A percentile compares a stretch with the other conserved stretches of the same genome.
Conservation (phyloP, 2,797 vertebrate species). For the Anisognathus igniventris region DNA sequence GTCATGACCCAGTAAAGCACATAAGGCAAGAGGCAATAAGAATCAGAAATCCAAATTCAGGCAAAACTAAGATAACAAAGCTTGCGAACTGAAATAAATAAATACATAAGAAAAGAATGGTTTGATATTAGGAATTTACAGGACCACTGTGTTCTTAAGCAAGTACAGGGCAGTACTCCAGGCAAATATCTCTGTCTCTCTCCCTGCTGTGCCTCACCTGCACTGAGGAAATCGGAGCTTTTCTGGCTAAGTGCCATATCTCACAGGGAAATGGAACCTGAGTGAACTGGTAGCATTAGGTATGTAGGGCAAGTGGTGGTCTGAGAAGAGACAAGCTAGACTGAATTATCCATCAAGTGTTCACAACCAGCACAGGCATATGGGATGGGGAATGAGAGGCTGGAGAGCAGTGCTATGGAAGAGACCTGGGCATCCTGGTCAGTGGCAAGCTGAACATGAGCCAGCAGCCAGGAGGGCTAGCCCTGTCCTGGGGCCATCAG, state of each 20-base stretch:
- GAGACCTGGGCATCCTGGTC: accelerated
- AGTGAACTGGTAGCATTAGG: background rate
- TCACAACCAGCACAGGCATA: accelerated
- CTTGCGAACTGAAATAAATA: background rate
- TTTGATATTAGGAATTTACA: background rate
- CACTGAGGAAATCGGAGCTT: background rate
- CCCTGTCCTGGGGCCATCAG: accelerated
- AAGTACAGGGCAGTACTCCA: background rate
- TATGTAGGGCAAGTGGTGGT: background rate
- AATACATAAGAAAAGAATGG: background rate
- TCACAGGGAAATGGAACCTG: background rate
- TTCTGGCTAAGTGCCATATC: background rate
- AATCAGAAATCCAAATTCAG: background rate
- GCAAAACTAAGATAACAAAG: background rate
- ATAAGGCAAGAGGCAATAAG: background rate
- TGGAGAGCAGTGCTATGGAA: accelerated
- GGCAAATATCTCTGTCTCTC: background rate
- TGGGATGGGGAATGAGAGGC: accelerated
- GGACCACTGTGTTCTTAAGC: background rate
- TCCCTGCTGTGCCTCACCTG: background rate
- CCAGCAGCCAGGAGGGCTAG: background rate
- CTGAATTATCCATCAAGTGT: background rate
- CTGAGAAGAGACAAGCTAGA: background rate
- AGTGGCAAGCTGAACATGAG: accelerated
- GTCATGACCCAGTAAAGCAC: background rate